Evolutionary conservation across 2,888 invertebrate species (phyloP).

Genomic region (Apantesis nais): DNA sequence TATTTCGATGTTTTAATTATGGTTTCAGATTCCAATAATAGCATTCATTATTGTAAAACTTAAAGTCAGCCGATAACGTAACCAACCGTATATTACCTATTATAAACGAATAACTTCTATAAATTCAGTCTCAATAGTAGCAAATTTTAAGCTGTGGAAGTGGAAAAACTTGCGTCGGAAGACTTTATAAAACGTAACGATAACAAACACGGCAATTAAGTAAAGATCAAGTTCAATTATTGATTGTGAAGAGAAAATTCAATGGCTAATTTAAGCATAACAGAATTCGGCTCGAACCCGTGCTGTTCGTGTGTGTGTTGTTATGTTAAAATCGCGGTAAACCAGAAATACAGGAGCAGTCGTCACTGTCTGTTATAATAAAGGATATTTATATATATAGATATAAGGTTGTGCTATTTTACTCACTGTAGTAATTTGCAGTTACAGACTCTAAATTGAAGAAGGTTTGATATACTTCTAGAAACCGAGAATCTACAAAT

Average conservation of each 20-base stretch:
- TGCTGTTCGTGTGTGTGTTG: too few species aligned
- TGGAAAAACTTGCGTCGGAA: background rate
- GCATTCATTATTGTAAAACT: constrained; percentile 43
- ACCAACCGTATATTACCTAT: constrained; percentile 38
- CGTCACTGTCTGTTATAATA: background rate
- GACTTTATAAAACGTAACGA: background rate
- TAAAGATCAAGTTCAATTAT: background rate
- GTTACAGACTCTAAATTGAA: background rate
- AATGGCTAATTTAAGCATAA: background rate
- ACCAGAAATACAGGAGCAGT: background rate
- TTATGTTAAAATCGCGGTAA: background rate
- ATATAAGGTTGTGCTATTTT: background rate
- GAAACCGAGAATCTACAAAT: background rate
- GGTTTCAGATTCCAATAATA: constrained; percentile 31
- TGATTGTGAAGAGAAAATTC: background rate
- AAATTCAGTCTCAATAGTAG: background rate
- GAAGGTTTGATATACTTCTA: background rate
- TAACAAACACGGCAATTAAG: background rate
- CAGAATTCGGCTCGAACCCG: background rate
- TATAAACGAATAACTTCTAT: constrained; percentile 35
- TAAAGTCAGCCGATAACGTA: constrained; percentile 43
- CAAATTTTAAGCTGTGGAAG: background rate
- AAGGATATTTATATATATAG: too few species aligned
- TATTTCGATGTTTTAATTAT: constrained; percentile 43
- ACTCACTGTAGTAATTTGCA: too few species aligned